Conservation (phyloP, 2,888 invertebrate genomes). For the Hypomecis atomaria region DNA sequence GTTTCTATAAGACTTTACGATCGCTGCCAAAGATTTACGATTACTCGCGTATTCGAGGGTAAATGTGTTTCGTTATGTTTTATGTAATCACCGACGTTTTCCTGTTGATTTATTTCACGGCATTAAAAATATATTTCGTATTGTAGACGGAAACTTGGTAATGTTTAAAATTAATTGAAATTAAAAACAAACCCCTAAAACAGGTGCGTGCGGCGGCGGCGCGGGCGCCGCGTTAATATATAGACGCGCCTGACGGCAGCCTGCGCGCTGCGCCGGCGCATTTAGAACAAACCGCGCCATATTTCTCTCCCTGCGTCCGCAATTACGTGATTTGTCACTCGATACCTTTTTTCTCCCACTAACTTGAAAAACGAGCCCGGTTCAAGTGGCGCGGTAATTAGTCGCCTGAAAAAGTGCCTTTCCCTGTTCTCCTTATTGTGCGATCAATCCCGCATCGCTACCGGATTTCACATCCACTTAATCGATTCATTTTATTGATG, state of each 20-base stretch:
- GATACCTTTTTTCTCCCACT: slow-evolving; percentile 61
- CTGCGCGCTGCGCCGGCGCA: slow-evolving; percentile 65
- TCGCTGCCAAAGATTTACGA: too few relatives aligned
- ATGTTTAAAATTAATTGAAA: slow-evolving; percentile 17
- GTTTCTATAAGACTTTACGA: too few relatives aligned
- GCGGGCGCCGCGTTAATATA: slow-evolving; percentile 62
- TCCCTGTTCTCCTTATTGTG: slow-evolving; percentile 66
- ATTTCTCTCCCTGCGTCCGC: slow-evolving; percentile 80
- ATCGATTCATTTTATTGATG: slow-evolving; percentile 40
- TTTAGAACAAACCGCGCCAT: slow-evolving; percentile 80
- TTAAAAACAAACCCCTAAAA: slow-evolving; percentile 46
- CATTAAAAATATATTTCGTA: too few relatives aligned
- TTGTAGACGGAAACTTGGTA: slow-evolving; percentile 12
- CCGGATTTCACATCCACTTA: slow-evolving; percentile 46
- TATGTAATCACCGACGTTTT: too few relatives aligned
- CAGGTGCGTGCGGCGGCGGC: slow-evolving; percentile 54
- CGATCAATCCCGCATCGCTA: slow-evolving; percentile 62
- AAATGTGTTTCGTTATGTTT: too few relatives aligned
- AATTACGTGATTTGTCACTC: slow-evolving; percentile 84
- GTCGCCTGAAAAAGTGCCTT: slow-evolving; percentile 76
- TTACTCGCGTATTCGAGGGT: too few relatives aligned
- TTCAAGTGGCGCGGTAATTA: slow-evolving; percentile 75
- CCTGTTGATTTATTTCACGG: too few relatives aligned
- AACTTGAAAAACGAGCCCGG: slow-evolving; percentile 73
- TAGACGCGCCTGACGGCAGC: slow-evolving; percentile 58